Percentiles rank a stretch among this genome's conserved stretches.
Conservation (phyloP, 2,888 invertebrate species). For the Polymixis lichenea region DNA sequence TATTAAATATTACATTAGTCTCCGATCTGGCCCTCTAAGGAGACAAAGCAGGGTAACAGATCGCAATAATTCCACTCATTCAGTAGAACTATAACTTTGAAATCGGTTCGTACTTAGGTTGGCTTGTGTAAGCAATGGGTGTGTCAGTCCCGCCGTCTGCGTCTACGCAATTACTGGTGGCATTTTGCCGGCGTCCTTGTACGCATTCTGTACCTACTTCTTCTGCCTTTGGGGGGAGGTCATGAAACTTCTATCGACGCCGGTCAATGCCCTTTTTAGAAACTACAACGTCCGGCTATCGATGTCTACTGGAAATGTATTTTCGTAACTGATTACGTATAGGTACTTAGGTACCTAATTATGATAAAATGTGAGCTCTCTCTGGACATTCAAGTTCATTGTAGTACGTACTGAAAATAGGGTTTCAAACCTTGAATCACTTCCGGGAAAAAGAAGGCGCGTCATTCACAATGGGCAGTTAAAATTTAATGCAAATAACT, state of each 20-base stretch:
- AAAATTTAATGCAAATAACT: slow-evolving; percentile 9
- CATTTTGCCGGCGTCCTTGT: slow-evolving; percentile 64
- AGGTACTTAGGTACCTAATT: not conserved
- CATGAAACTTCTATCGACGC: slow-evolving; percentile 41
- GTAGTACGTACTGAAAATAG: not conserved
- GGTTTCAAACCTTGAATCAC: not conserved
- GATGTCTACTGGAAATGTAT: slow-evolving; percentile 16
- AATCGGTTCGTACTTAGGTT: slow-evolving; percentile 14
- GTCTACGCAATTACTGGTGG: slow-evolving; percentile 58
- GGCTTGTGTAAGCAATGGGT: slow-evolving; percentile 60
- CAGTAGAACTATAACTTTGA: not conserved
- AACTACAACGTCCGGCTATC: slow-evolving; percentile 15
- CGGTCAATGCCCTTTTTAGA: slow-evolving; percentile 59
- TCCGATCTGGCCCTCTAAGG: too few relatives aligned
- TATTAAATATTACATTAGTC: too few relatives aligned
- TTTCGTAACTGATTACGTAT: slow-evolving; percentile 4
- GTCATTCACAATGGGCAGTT: not conserved
- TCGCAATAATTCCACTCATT: not conserved
- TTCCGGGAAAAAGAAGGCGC: not conserved
- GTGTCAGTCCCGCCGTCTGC: slow-evolving; percentile 49
- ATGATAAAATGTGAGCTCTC: not conserved
- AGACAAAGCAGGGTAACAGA: too few relatives aligned
- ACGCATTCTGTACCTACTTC: slow-evolving; percentile 60
- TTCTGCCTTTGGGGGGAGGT: slow-evolving; percentile 46
- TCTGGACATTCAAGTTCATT: not conserved